Base-by-base conservation (phyloP, 35 echinoderm and acorn worm species). In the Ptychodera flava region DNA sequence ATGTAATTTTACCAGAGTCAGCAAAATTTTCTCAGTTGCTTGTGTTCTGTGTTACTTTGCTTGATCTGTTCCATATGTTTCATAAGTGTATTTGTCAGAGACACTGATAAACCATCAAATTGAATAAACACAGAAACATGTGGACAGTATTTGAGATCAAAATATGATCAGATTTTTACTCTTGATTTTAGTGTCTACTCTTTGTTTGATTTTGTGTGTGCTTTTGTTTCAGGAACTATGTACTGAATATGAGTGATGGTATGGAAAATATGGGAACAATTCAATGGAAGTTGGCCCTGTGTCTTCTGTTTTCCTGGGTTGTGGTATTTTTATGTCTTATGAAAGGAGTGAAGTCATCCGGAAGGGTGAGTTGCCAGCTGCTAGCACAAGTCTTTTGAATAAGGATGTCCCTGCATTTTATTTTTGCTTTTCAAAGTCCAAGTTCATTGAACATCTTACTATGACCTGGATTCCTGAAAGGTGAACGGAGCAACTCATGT, bases 371-470 rank as follows among this genome's bases (percentile, higher is more conserved):
- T 88, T n/a, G n/a, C n/a, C n/a, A n/a, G n/a, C n/a, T n/a, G n/a
- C n/a, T n/a, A n/a, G n/a, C n/a, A n/a, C n/a, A n/a, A n/a, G n/a
- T n/a, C n/a, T n/a, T n/a, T n/a, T n/a, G n/a, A n/a, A n/a, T n/a
- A n/a, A n/a, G n/a, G n/a, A n/a, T n/a, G n/a, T n/a, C n/a, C n/a
- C n/a, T n/a, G n/a, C n/a, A n/a, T n/a, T n/a, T n/a, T n/a, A n/a
- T n/a, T n/a, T 89, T 92, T 92, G 79, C 16, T 86, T 78, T 35
- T 80, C 36, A 36, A 77, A 95, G n/a, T n/a, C n/a, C n/a, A n/a
- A n/a, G n/a, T n/a, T n/a, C n/a, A n/a, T n/a, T n/a, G n/a, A n/a
- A n/a, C n/a, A n/a, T n/a, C n/a, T n/a, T n/a, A n/a, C n/a, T n/a
- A n/a, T n/a, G n/a, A n/a, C n/a, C n/a, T n/a, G n/a, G n/a, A n/a